Evolutionary conservation across 2,888 invertebrate genomes (phyloP), one percentile per base, ranked within the genome.

Genomic region (Anticlea derivata): DNA sequence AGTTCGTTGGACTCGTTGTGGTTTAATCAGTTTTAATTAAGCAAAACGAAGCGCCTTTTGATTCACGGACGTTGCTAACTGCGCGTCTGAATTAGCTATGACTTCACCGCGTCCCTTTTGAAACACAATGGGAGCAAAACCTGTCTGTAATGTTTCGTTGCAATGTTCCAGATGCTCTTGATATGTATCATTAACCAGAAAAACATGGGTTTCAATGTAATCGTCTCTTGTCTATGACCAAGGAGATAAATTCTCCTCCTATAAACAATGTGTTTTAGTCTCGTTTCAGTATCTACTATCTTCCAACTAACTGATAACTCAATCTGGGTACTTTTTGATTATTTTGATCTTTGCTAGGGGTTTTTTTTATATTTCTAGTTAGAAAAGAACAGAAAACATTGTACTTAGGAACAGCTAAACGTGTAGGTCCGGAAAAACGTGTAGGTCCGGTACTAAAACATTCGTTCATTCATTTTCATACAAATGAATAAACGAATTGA

Each of bases 1-100:
- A 75, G 83, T 74, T 78, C 76, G 75, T 68, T 68, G 78, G 63
- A 73, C 79, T 75, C 65, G 63, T 66, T 73, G 70, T 73, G 60
- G 57, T 73, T 65, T 68, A 70, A 68, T 73, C 70, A 72, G 60
- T 68, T 68, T 73, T 67, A 58, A 62, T 62, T 62, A 60, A 62
- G 58, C 52, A 58, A 54, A 49, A 49, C 50, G 59, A 54, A 43
- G 60, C 51, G 56, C 49, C 50, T 61, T 65, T 60, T 59, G 61
- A 60, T 64, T 58, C 58, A 59, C 59, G 47, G 58, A 49, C 53
- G 12, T 12, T 20, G 52, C 40, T 58, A 51, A 58, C 49, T 51
- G 50, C 30, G 49, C 30, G 45, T 48, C 53, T 53, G 50, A 50
- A 58, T 61, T 56, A 58, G 58, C 45, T 48, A 60, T 62, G 62